Conservation (phyloP, 2,113 vertebrate genomes). For the Fulmarus glacialis region DNA sequence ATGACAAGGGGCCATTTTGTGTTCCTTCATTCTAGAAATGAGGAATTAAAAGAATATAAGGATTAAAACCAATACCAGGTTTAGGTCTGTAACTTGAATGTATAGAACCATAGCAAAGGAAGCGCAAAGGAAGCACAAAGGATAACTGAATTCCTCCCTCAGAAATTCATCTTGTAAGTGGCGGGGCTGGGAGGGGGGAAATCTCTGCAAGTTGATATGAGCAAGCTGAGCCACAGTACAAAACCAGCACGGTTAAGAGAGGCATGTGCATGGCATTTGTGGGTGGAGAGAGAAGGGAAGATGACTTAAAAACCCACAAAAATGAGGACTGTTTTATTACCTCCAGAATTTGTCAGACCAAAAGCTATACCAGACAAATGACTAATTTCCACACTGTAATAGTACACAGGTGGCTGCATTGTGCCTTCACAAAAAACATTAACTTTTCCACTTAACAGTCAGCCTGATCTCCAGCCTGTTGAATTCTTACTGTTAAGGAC, state of each 20-base stretch:
- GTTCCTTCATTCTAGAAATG: background rate
- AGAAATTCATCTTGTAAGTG: background rate
- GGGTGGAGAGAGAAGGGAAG: constrained; percentile 6
- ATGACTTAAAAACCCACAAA: background rate
- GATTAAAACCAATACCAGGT: background rate
- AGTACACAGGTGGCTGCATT: constrained; percentile 11
- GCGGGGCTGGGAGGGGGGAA: too few relatives aligned
- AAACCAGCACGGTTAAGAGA: background rate
- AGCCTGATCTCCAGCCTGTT: background rate
- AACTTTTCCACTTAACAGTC: background rate
- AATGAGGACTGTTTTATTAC: constrained; percentile 42
- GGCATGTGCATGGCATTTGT: constrained; percentile 1
- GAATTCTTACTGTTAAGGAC: background rate
- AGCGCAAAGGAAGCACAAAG: background rate
- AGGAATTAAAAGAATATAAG: background rate
- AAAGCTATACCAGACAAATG: constrained; percentile 58
- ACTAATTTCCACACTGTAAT: constrained; percentile 55
- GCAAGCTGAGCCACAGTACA: background rate
- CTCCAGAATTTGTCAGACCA: constrained; percentile 48
- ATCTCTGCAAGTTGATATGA: background rate
- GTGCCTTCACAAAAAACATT: background rate
- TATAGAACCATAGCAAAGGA: background rate
- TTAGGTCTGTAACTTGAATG: background rate
- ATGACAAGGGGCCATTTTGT: background rate
- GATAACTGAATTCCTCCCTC: background rate